Evolutionary conservation across 2,888 invertebrate genomes (phyloP).

Genomic region (Trachelus tabidus): DNA sequence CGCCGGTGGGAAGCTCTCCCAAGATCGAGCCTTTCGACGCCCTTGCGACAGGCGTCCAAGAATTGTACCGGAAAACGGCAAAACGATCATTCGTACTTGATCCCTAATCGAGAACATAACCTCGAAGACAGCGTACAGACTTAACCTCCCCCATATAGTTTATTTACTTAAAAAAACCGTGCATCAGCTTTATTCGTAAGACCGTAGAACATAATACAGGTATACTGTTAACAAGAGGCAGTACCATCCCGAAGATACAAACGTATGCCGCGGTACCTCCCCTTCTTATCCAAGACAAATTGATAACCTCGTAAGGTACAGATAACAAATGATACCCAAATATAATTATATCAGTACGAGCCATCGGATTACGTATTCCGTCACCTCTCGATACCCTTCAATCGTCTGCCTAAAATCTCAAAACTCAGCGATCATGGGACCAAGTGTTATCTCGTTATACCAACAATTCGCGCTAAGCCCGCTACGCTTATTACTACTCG

Average conservation of each 20-base stretch:
- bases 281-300: too few relatives aligned
- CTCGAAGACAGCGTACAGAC: not conserved
- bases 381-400: not conserved
- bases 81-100: not conserved
- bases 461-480: not conserved
- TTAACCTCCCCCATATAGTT: too few relatives aligned
- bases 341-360: too few relatives aligned
- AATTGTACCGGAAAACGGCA: not conserved
- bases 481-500: too few relatives aligned
- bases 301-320: too few relatives aligned
- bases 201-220: not conserved
- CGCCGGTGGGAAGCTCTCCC: not conserved
- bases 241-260: too few relatives aligned
- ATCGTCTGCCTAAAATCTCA: not conserved
- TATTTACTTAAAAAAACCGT: too few relatives aligned
- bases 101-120: not conserved
- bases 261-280: too few relatives aligned
- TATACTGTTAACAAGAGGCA: not conserved
- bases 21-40: not conserved
- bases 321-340: too few relatives aligned
- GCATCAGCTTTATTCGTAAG: too few relatives aligned
- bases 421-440: not conserved
- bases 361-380: not conserved
- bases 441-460: not conserved
- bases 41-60: too few relatives aligned